Conservation (phyloP, 2,888 invertebrate species). For the Drosophila nr. perissopoda region DNA sequence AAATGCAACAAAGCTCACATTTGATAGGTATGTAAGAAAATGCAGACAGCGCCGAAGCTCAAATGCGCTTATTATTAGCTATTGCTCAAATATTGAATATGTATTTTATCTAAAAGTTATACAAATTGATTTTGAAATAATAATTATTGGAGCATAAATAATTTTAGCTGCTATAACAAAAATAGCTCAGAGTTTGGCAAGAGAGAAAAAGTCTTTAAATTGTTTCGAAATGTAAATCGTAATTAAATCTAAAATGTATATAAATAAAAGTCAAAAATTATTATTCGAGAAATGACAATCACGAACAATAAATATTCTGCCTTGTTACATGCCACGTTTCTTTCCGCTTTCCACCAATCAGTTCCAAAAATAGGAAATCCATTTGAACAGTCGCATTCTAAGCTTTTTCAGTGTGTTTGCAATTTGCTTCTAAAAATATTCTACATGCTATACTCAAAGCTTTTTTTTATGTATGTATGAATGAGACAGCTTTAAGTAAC, state of each 20-base stretch:
- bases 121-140: background rate
- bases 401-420: background rate
- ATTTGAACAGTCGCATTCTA: background rate
- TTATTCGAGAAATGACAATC: background rate
- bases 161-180: background rate
- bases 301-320: background rate
- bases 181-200: background rate
- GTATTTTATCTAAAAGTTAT: background rate
- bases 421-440: background rate
- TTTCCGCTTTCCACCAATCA: background rate
- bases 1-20: constrained; percentile 10
- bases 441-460: background rate
- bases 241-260: background rate
- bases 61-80: constrained; percentile 1
- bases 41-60: background rate
- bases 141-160: background rate
- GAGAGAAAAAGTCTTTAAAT: background rate
- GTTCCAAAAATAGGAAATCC: background rate
- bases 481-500: constrained; percentile 10
- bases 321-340: background rate
- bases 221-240: background rate
- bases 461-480: background rate
- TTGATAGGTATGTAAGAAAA: background rate
- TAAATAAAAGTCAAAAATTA: too few species aligned
- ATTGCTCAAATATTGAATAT: background rate